These are phyloP conservation scores for Ptychoptera albimana DNA, from an alignment of 2,888 invertebrate genomes.

Conservation along the genomic window DNA sequence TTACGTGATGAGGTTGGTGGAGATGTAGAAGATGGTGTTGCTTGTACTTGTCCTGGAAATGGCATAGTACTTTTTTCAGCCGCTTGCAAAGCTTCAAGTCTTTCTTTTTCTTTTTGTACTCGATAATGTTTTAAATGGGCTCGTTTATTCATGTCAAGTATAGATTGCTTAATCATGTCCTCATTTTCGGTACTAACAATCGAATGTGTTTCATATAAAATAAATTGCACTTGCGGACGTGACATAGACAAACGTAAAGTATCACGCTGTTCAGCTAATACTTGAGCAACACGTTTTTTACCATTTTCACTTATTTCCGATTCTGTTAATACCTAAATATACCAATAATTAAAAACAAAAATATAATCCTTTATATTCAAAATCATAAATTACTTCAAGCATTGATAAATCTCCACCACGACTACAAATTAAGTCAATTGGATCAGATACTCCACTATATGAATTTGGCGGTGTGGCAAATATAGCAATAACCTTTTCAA, in stretches of 20 bases:
- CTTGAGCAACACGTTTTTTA: conserved; percentile 41
- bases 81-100: conserved; percentile 22
- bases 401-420: conserved; percentile 62
- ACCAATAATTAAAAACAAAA: not conserved
- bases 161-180: conserved; percentile 50
- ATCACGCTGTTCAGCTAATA: conserved; percentile 58
- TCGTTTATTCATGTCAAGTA: conserved; percentile 52
- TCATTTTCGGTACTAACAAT: conserved; percentile 57
- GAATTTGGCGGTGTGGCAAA: conserved; percentile 68
- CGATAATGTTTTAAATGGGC: conserved; percentile 51
- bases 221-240: conserved; percentile 65
- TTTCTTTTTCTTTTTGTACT: conserved; percentile 20
- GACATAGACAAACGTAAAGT: conserved; percentile 60
- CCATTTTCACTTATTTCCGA: conserved; percentile 46
- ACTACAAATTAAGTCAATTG: conserved; percentile 65
- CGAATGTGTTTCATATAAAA: conserved; percentile 70
- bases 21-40: conserved; percentile 16
- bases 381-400: conserved; percentile 40
- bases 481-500: conserved; percentile 45
- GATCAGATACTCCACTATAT: conserved; percentile 61
- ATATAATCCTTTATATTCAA: conserved; percentile 15
- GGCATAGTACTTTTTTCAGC: conserved; percentile 24
- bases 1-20: conserved; percentile 9
- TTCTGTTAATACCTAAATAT: conserved; percentile 39
- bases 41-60: conserved; percentile 11